Evolutionary conservation across 2,888 invertebrate genomes (phyloP), one percentile per base, ranked within the genome.

Genomic region (Drosophila peninsularis): DNA sequence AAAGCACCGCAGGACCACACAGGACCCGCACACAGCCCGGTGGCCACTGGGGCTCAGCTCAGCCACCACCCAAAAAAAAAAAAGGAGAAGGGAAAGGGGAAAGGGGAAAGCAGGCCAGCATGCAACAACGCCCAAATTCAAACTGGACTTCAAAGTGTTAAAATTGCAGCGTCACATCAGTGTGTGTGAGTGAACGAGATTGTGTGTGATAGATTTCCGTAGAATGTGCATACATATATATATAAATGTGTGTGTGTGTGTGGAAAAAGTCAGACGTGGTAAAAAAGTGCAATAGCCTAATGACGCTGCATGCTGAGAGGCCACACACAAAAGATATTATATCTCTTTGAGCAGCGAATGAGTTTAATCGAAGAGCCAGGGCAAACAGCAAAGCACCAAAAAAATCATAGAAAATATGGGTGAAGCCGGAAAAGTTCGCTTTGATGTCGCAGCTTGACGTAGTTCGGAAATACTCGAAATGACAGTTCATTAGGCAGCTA

Each of bases 101-200:
- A 42, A n/a, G 32, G 34, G 19, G 30, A 62, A 49, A 65, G 65
- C 14, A 67, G 44, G 44, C 50, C 58, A 75, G 24, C 70, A 70
- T 75, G 55, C 47, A 80, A 75, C 78, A 72, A 75, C 66, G 80
- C 54, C 76, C 70, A 84, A 82, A 79, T 83, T 86, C 81, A 83
- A 72, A 72, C 81, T 79, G 83, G 83, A 83, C 83, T 86, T 86
- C 83, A 83, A 83, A 86, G 83, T 86, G 86, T 83, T 81, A 80
- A 86, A 83, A 83, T 83, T 83, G 83, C 83, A 86, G 68, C 83
- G 70, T 77, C 66, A 75, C 81, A 66, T 58, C 62, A 58, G 11
- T 36, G 21, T 21, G 52, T 11, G 62, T 62, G 70, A 49, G 61
- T 19, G 47, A 21, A 17, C 50, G 19, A 71, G 62, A 64, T 62